Evolutionary conservation across 2,797 vertebrate species (phyloP), one percentile per base, ranked within the genome.

Genomic region (Parotocinclus haroldoi): DNA sequence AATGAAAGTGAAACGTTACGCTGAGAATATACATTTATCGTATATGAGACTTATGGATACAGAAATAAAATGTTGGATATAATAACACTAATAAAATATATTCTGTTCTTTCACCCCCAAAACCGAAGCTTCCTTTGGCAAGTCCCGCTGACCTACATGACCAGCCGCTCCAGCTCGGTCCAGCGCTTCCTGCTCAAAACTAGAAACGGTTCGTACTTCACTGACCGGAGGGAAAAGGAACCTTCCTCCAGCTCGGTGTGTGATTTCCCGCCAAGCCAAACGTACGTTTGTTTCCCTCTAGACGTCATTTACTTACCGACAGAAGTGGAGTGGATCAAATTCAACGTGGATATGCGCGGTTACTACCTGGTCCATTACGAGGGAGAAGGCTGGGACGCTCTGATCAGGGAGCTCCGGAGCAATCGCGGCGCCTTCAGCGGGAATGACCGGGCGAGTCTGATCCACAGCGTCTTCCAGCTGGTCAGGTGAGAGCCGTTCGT

Each of bases 291-390:
- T 27, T 27, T 27, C 5, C 27, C 27, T 27, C 2, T 69, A 98
- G 95, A 93, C 75, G 84, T 92, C 58, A 78, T 97, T 58, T 87
- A 91, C 81, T 88, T 96, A 73, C 87, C 87, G 0, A 85, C 92
- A 81, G 88, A 92, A 76, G 94, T 90, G 68, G 88, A 91, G 45
- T 98, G 96, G 95, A 84, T 97, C 77, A 97, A 97, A 81, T 95
- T 98, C 72, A 98, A 95, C 0, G 91, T 93, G 70, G 88, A 91
- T 69, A 95, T 95, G 94, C 93, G 86, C 3, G 94, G 95, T 39
- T 97, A 93, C 83, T 98, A 98, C 84, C 92, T 96, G 61, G 93
- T 97, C 3, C 93, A 98, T 80, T 98, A 97, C 0, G 89, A 89
- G 68, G 86, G 75, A 13, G 79, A 85, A 0, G 94, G 94, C 6